Percentiles rank a stretch among this genome's conserved stretches.
phyloP scores from a whole-genome alignment of 2,113 vertebrate species.

The Argyrosomus japonicus region DNA sequence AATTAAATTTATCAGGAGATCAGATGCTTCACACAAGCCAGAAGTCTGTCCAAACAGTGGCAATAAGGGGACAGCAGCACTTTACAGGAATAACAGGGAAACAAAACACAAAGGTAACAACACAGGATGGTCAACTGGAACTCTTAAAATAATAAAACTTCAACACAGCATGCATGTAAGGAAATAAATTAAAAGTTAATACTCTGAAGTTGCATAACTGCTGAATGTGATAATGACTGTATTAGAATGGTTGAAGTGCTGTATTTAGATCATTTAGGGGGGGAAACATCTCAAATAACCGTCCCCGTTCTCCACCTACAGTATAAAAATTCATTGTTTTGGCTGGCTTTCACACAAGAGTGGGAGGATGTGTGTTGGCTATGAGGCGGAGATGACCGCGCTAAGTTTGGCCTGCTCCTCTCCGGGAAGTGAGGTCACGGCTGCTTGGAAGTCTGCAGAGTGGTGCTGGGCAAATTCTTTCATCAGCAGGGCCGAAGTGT shows the following conservation, averaged over 20 bases:
- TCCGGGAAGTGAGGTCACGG: conserved; percentile 82
- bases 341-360: conserved; percentile 24
- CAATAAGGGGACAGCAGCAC: conserved; percentile 14
- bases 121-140: conserved; percentile 20
- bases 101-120: conserved; percentile 21
- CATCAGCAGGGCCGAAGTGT: conserved; percentile 78
- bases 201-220: conserved; percentile 33
- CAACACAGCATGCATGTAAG: conserved; percentile 27
- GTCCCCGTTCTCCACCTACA: conserved; percentile 43
- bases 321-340: conserved; percentile 47
- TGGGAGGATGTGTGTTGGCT: conserved; percentile 47
- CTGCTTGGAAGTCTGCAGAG: conserved; percentile 82
- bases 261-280: conserved; percentile 13
- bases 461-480: conserved; percentile 81
- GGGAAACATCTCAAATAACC: not conserved
- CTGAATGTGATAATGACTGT: conserved; percentile 38
- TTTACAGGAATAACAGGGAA: conserved; percentile 23
- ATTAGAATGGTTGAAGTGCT: conserved; percentile 51
- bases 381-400: conserved; percentile 68
- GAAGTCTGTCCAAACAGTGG: conserved; percentile 28
- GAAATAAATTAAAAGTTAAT: conserved; percentile 70
- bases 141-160: conserved; percentile 56
- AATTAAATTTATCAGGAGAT: conserved; percentile 41
- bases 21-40: conserved; percentile 51
- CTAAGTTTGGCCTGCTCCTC: conserved; percentile 82